Base-by-base conservation (phyloP, 92 coral and sea anemone genomes). In the Ricordea florida region DNA sequence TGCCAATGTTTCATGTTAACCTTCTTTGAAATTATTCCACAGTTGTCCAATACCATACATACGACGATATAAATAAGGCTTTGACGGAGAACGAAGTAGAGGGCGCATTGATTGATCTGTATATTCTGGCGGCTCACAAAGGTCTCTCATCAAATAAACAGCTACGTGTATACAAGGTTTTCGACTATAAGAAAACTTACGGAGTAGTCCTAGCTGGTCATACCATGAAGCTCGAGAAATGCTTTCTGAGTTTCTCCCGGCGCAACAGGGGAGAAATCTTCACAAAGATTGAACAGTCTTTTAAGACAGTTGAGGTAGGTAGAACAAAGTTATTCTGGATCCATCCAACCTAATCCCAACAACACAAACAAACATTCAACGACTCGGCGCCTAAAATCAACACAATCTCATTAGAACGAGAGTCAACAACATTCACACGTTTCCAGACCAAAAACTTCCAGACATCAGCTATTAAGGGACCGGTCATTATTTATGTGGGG, bases 41-140 rank as follows among this genome's bases (percentile, higher is more conserved):
- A 58, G 66, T 1, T 14, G 6, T 45, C 10, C 44, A 66, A 28
- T 93, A 93, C 58, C 47, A 49, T 68, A 72, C 84, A 40, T 87
- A 81, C 37, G 70, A 52, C 11, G 93, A 82, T 3, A 65, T 93
- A 11, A 66, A 71, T 18, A 46, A 42, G 5, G 98, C 89, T 10
- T 23, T 93, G 46, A 22, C 45, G 14, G 25, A 72, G 10, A 76
- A 57, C 26, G 82, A 93, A 23, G 90, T 93, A 1, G 79, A 83
- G 26, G 96, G 90, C 6, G 86, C 91, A 0, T 73, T 93, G 6
- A 81, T 93, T n/a, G 98, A 93, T 63, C 36, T 71, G 17, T 89
- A 82, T 42, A 72, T 86, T 31, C 68, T 87, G 16, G 59, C 85
- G 23, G 69, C 66, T 50, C 80, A 76, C 35, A 40, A 69, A 49